Evolutionary conservation across 2,888 invertebrate genomes (phyloP).

Genomic region (Troglohyphantes excavatus): DNA sequence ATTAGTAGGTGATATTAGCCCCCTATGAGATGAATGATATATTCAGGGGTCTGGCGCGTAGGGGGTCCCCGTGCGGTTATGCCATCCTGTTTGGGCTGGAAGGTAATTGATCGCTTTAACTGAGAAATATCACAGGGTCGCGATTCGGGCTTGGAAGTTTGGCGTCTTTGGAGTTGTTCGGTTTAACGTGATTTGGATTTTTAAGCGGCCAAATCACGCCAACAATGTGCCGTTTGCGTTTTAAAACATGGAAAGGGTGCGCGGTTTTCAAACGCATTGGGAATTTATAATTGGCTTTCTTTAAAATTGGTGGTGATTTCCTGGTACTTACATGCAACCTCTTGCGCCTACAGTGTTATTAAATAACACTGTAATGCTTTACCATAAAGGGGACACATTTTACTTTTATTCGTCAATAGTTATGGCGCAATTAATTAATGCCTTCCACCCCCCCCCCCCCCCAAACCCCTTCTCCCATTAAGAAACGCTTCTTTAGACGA

Average conservation of each 20-base stretch:
- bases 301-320: neutral
- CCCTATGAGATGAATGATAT: slow-evolving; percentile 30
- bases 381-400: too few species aligned
- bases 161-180: neutral
- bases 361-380: too few species aligned
- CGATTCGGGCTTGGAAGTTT: neutral
- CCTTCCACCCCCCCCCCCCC: too few species aligned
- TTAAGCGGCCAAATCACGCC: neutral
- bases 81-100: slow-evolving; percentile 11
- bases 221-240: neutral
- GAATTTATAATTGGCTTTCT: neutral
- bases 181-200: neutral
- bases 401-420: too few species aligned
- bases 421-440: too few species aligned
- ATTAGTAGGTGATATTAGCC: slow-evolving; percentile 39
- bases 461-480: too few species aligned
- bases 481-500: too few species aligned
- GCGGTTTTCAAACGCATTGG: neutral
- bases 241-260: neutral
- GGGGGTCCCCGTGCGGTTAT: slow-evolving; percentile 24
- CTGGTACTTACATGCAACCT: neutral
- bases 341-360: too few species aligned
- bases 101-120: slow-evolving; percentile 33
- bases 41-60: neutral
- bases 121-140: slow-evolving; percentile 46